These are phyloP conservation scores for Lutjanus campechanus DNA, from an alignment of 2,797 vertebrate genomes.

Conservation along the genomic window DNA sequence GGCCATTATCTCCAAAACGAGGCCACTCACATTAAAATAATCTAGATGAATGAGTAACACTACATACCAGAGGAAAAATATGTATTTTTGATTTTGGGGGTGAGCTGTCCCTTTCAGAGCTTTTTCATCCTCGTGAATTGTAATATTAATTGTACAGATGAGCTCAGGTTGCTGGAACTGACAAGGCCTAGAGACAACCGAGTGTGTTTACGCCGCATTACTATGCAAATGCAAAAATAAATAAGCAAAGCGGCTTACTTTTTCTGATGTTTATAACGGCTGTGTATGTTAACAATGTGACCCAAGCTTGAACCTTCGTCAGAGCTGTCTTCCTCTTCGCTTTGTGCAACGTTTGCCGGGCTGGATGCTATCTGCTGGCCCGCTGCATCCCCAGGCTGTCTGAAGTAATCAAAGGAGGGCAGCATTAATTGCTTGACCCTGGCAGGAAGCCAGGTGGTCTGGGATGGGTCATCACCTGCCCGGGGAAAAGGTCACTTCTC, in stretches of 20 bases:
- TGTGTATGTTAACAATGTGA: slow-evolving; percentile 70
- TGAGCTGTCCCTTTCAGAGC: not conserved
- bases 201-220: slow-evolving; percentile 65
- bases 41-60: too few species aligned
- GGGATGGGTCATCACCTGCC: slow-evolving; percentile 75
- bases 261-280: slow-evolving; percentile 69
- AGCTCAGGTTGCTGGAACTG: slow-evolving; percentile 38
- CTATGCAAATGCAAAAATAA: slow-evolving; percentile 78
- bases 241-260: slow-evolving; percentile 66
- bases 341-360: slow-evolving; percentile 39
- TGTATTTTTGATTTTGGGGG: too few species aligned
- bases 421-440: slow-evolving; percentile 84
- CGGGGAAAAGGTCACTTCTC: slow-evolving; percentile 71
- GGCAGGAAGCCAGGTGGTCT: slow-evolving; percentile 84
- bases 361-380: slow-evolving; percentile 58
- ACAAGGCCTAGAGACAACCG: slow-evolving; percentile 52
- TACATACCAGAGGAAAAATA: too few species aligned
- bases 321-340: slow-evolving; percentile 74
- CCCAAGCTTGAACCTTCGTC: slow-evolving; percentile 74
- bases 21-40: too few species aligned
- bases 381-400: slow-evolving; percentile 68
- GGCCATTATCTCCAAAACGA: too few species aligned
- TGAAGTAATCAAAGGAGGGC: slow-evolving; percentile 77
- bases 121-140: slow-evolving; percentile 31
- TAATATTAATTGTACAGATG: slow-evolving; percentile 21